Conservation (phyloP, 2,797 vertebrate species). For the Cynodonichthys magdalenae region DNA sequence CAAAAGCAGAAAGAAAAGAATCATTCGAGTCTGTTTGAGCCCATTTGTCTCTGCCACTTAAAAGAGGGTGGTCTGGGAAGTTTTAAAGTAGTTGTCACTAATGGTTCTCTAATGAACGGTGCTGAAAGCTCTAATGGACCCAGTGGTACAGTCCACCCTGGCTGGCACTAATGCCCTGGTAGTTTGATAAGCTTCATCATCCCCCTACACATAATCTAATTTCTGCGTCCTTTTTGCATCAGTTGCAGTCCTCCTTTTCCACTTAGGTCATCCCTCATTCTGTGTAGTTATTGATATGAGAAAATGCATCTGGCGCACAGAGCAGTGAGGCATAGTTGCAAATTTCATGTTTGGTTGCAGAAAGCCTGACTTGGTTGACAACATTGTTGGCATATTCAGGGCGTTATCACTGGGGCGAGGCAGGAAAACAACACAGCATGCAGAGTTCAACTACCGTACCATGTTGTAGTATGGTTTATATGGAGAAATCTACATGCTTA, state of each 20-base stretch:
- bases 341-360: conserved; percentile 16
- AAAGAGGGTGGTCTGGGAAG: conserved; percentile 62
- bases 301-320: conserved; percentile 20
- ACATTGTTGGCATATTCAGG: background rate
- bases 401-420: no score
- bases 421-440: background rate
- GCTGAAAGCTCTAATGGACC: conserved; percentile 67
- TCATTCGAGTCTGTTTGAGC: conserved; percentile 37
- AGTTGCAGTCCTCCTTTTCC: conserved; percentile 20
- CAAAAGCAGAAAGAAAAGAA: conserved; percentile 13
- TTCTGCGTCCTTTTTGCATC: conserved; percentile 35
- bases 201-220: conserved; percentile 58
- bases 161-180: conserved; percentile 62
- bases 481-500: background rate
- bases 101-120: conserved; percentile 65
- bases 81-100: conserved; percentile 68
- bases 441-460: background rate
- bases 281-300: background rate
- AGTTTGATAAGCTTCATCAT: conserved; percentile 61
- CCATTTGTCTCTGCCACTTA: conserved; percentile 68
- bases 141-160: conserved; percentile 39
- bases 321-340: conserved; percentile 11
- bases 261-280: conserved; percentile 16
- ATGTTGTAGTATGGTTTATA: background rate
- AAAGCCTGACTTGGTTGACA: background rate